These are phyloP conservation scores for Leptoteleia sp. DNA, from an alignment of 1,140 invertebrate species.

Conservation along the genomic window DNA sequence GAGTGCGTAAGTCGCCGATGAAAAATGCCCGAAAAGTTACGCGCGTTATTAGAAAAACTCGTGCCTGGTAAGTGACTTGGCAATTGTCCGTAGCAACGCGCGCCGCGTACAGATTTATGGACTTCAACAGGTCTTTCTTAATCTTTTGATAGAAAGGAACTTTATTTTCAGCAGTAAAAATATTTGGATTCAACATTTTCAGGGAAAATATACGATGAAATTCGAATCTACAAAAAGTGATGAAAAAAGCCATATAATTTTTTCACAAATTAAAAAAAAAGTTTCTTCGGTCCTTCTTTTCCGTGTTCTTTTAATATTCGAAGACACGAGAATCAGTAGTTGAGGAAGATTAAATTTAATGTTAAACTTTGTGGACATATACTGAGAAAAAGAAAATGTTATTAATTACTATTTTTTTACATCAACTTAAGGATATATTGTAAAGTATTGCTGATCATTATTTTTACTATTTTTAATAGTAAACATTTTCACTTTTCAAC, in stretches of 20 bases:
- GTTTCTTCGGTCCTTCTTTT: too few species aligned
- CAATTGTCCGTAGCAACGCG: conserved; percentile 22
- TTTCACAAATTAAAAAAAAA: too few species aligned
- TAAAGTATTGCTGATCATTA: too few species aligned
- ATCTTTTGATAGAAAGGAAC: not conserved
- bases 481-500: too few species aligned
- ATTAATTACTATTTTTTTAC: too few species aligned
- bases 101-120: conserved; percentile 34
- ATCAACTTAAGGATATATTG: too few species aligned
- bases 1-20: conserved; percentile 31
- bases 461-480: too few species aligned
- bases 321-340: too few species aligned
- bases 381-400: too few species aligned
- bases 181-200: conserved; percentile 24
- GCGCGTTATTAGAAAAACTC: conserved; percentile 45
- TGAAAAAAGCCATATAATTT: not conserved
- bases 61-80: conserved; percentile 34
- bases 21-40: conserved; percentile 47
- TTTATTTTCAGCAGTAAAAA: conserved; percentile 47
- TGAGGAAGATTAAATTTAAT: too few species aligned
- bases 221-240: not conserved
- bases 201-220: conserved; percentile 1
- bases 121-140: conserved; percentile 48
- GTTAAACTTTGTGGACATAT: too few species aligned
- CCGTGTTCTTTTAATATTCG: too few species aligned